Percentiles rank a stretch among this genome's conserved stretches.
Conservation (phyloP, 2,113 vertebrate species). For the Charadrius vociferus region DNA sequence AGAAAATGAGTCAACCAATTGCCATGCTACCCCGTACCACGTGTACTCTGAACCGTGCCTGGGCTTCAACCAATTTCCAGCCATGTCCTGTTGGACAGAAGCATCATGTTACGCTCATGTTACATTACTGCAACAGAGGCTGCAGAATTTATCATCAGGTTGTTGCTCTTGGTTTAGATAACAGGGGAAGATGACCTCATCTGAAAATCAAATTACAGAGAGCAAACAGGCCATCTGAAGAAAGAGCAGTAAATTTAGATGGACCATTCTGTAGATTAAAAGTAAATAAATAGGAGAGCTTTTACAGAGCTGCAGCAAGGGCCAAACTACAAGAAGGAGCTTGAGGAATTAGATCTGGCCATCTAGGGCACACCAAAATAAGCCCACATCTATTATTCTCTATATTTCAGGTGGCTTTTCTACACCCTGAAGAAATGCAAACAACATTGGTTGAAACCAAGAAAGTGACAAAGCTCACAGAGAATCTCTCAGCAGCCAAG, state of each 20-base stretch:
- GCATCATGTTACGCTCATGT: background rate
- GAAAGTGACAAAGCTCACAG: background rate
- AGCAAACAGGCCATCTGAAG: constrained; percentile 1
- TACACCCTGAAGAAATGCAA: background rate
- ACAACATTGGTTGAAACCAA: background rate
- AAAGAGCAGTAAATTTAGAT: constrained; percentile 28
- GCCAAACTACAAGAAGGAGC: background rate
- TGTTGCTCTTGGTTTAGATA: constrained; percentile 40
- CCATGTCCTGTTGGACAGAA: background rate
- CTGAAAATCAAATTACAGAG: constrained; percentile 60
- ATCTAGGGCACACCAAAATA: background rate
- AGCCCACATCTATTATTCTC: background rate
- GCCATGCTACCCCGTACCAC: background rate
- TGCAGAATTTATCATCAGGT: constrained; percentile 39
- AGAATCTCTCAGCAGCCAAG: background rate
- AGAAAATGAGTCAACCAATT: constrained; percentile 25
- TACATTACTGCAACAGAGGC: background rate
- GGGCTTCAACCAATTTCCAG: background rate
- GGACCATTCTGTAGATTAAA: background rate
- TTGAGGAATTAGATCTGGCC: background rate
- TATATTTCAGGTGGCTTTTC: background rate
- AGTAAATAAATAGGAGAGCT: background rate
- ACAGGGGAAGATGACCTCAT: constrained; percentile 61
- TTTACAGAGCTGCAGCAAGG: background rate
- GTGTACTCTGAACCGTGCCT: background rate